These are phyloP conservation scores for Anguilla marmorata DNA, from an alignment of 2,797 vertebrate genomes.

Conservation along the genomic window DNA sequence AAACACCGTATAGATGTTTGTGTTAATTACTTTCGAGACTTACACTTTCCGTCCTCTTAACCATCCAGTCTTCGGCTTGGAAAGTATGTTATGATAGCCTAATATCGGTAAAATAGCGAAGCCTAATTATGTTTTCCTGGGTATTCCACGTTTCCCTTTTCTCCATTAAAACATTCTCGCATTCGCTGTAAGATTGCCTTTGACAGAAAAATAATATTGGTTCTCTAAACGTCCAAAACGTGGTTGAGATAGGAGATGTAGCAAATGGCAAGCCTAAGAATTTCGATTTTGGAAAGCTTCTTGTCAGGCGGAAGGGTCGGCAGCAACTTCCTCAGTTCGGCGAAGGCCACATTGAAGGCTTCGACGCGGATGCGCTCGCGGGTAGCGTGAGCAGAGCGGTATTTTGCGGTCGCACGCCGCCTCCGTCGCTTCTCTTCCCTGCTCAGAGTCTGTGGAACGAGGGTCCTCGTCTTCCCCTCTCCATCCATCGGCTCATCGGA, in stretches of 20 bases:
- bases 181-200: background rate
- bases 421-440: conserved; percentile 79
- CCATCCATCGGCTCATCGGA: conserved; percentile 80
- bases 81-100: background rate
- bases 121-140: conserved; percentile 4
- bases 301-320: conserved; percentile 84
- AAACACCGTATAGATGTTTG: background rate
- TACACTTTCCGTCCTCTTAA: background rate
- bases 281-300: conserved; percentile 86
- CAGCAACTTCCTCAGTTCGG: conserved; percentile 78
- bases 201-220: background rate
- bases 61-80: conserved; percentile 5
- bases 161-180: background rate
- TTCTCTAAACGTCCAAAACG: conserved; percentile 75
- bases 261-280: conserved; percentile 80
- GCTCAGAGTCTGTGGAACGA: conserved; percentile 80
- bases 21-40: background rate
- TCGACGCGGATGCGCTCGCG: conserved; percentile 81
- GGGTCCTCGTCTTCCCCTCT: conserved; percentile 67
- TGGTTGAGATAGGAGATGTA: conserved; percentile 87
- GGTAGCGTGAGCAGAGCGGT: conserved; percentile 80
- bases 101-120: conserved; percentile 6
- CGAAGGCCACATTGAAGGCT: conserved; percentile 83
- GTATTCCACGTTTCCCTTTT: conserved; percentile 13
- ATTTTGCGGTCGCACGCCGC: conserved; percentile 77